Evolutionary conservation across 1,140 invertebrate species (phyloP).

Genomic region (Saxidomus purpurata): DNA sequence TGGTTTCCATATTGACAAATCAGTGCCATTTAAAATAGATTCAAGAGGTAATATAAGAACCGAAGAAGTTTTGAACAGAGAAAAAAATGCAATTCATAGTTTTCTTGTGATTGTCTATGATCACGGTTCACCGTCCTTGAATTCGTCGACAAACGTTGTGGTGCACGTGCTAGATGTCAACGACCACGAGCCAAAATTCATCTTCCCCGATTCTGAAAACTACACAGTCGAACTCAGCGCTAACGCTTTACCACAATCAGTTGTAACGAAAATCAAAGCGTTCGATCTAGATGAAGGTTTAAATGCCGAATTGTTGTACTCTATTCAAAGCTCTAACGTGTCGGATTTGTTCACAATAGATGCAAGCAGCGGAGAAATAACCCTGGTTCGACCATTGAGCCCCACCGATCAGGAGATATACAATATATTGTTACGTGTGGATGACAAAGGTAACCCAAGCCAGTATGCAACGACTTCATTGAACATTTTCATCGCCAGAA

Average conservation of each 20-base stretch:
- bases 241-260: slow-evolving; percentile 68
- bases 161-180: slow-evolving; percentile 91
- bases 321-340: slow-evolving; percentile 72
- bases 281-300: slow-evolving; percentile 78
- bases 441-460: slow-evolving; percentile 59
- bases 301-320: slow-evolving; percentile 77
- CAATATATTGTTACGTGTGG: slow-evolving; percentile 53
- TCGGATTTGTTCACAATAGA: slow-evolving; percentile 74
- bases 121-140: slow-evolving; percentile 89
- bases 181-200: slow-evolving; percentile 93
- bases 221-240: slow-evolving; percentile 76
- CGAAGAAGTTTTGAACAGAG: slow-evolving; percentile 94
- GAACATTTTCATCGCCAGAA: slow-evolving; percentile 47
- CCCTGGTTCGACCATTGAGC: slow-evolving; percentile 50
- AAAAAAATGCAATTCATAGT: slow-evolving; percentile 91
- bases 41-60: slow-evolving; percentile 88
- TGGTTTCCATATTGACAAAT: slow-evolving; percentile 84
- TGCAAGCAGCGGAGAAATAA: slow-evolving; percentile 71
- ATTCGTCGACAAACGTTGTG: slow-evolving; percentile 76
- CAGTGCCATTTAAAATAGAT: slow-evolving; percentile 74
- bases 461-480: slow-evolving; percentile 44
- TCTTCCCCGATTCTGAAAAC: slow-evolving; percentile 78
- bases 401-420: slow-evolving; percentile 33
- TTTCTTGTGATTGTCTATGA: slow-evolving; percentile 91
- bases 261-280: slow-evolving; percentile 75